Evolutionary conservation across 2,888 invertebrate genomes (phyloP).

Genomic region (Phaedon cochleariae): DNA sequence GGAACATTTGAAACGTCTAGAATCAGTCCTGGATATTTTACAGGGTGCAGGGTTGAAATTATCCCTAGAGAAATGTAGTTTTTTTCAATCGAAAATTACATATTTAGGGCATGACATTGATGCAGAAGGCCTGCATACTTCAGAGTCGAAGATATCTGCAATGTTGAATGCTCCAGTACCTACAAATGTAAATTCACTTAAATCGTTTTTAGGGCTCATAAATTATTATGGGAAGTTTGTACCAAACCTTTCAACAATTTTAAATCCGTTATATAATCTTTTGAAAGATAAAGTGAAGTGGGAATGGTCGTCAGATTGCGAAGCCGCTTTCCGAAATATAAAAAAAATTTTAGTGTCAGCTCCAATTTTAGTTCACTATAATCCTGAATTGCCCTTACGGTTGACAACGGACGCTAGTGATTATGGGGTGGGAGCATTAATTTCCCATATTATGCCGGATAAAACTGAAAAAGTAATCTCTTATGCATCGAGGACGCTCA

Average conservation of each 20-base stretch:
- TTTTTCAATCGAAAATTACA: constrained; percentile 34
- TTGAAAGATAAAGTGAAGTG: constrained; percentile 10
- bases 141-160: no score
- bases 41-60: constrained; percentile 17
- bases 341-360: no score
- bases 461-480: constrained; percentile 3
- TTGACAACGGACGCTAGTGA: constrained; percentile 33
- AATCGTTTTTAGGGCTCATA: no score
- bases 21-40: background rate
- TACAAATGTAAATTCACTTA: background rate
- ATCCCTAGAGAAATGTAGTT: constrained; percentile 38
- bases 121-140: no score
- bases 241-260: background rate
- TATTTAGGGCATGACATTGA: constrained; percentile 43
- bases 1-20: constrained; percentile 18
- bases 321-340: constrained; percentile 26
- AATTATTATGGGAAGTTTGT: no score
- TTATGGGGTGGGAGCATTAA: constrained; percentile 31
- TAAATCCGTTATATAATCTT: background rate
- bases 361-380: no score
- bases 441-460: constrained; percentile 32
- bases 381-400: no score
- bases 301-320: constrained; percentile 22
- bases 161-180: constrained; percentile 29
- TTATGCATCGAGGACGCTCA: constrained; percentile 11